Conservation (phyloP, 2,113 vertebrate genomes). For the Sminthopsis crassicaudata region DNA sequence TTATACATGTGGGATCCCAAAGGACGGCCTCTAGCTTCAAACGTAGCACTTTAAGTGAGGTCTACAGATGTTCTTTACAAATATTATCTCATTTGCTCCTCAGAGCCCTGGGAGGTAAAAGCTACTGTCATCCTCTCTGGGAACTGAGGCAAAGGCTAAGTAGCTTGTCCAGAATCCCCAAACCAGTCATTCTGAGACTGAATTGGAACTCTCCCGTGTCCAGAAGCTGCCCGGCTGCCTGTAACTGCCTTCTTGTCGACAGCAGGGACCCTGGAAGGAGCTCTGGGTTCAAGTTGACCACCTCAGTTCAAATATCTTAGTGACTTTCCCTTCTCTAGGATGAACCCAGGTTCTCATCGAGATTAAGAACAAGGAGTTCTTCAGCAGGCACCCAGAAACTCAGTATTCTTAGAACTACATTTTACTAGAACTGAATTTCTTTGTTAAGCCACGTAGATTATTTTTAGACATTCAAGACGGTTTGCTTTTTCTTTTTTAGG, state of each 20-base stretch:
- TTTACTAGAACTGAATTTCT: background rate
- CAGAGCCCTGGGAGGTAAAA: background rate
- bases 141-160: background rate
- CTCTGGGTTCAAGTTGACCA: background rate
- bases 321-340: background rate
- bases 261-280: background rate
- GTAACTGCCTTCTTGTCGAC: background rate
- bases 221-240: background rate
- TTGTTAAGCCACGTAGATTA: background rate
- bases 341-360: background rate
- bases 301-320: background rate
- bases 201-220: background rate
- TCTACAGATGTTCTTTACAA: background rate
- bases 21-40: background rate
- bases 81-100: background rate
- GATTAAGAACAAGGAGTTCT: background rate
- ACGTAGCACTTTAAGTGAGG: background rate
- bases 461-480: background rate
- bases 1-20: background rate
- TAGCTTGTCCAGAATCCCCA: background rate
- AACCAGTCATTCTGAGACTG: background rate
- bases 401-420: background rate
- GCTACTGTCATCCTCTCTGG: background rate
- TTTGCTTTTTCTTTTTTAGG: background rate
- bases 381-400: background rate